Evolutionary conservation across 2,113 vertebrate species (phyloP).

Genomic region (Haemorhous mexicanus): DNA sequence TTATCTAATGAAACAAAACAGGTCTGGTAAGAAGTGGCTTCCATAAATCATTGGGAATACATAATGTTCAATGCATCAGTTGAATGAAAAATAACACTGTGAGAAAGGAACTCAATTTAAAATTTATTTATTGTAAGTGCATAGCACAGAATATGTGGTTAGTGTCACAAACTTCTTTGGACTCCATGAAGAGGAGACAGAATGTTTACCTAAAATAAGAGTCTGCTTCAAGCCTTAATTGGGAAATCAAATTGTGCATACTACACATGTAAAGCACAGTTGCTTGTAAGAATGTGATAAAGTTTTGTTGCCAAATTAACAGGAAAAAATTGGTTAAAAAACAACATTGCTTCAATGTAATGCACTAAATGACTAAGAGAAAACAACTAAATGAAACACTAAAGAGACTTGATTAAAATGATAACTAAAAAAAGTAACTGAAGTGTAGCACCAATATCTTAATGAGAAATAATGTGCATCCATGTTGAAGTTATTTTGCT

Average conservation of each 20-base stretch:
- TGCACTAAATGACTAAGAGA: neutral
- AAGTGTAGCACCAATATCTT: neutral
- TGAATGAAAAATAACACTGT: conserved; percentile 19
- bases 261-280: neutral
- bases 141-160: conserved; percentile 4
- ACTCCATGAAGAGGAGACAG: neutral
- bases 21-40: neutral
- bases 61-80: neutral
- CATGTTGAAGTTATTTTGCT: neutral
- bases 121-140: conserved; percentile 20
- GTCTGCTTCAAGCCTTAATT: neutral
- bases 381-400: neutral
- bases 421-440: neutral
- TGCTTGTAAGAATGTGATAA: neutral
- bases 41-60: conserved; percentile 1
- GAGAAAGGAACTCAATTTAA: conserved; percentile 2
- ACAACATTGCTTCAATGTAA: neutral
- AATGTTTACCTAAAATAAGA: conserved; percentile 13
- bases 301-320: neutral
- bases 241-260: neutral
- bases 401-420: neutral
- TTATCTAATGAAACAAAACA: conserved; percentile 30
- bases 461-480: neutral
- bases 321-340: neutral
- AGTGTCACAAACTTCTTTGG: conserved; percentile 18